Evolutionary conservation across 1,140 invertebrate species (phyloP).

Genomic region (Aphaenogaster ashmeadi): DNA sequence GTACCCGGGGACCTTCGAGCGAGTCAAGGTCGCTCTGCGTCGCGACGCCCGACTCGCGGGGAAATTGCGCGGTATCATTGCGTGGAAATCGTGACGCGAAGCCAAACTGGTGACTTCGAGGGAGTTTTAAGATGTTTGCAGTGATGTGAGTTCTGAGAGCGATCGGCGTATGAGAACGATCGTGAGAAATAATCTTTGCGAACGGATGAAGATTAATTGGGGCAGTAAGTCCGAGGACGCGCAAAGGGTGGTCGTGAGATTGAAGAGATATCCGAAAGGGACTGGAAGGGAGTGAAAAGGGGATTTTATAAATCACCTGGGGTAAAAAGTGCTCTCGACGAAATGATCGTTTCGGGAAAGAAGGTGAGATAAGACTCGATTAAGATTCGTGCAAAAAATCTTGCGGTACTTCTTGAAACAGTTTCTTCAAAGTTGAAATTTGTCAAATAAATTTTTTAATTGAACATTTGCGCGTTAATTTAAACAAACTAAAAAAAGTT

Average conservation of each 20-base stretch:
- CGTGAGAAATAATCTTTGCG: not conserved
- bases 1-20: constrained; percentile 14
- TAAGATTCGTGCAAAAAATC: not conserved
- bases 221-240: not conserved
- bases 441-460: not conserved
- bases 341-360: not conserved
- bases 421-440: not conserved
- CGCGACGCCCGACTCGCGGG: not conserved
- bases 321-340: not conserved
- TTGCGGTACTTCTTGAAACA: not conserved
- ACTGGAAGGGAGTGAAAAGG: constrained; percentile 40
- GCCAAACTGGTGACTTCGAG: not conserved
- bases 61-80: not conserved
- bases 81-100: not conserved
- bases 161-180: not conserved
- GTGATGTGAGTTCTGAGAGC: not conserved
- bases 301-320: not conserved
- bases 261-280: not conserved
- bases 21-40: constrained; percentile 62
- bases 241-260: not conserved
- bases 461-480: not conserved
- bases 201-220: not conserved
- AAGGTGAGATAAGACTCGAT: constrained; percentile 18
- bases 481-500: not conserved
- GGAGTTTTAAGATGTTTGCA: not conserved